These are phyloP conservation scores for Cyprinella venusta DNA, from an alignment of 2,797 vertebrate genomes.

Conservation along the genomic window DNA sequence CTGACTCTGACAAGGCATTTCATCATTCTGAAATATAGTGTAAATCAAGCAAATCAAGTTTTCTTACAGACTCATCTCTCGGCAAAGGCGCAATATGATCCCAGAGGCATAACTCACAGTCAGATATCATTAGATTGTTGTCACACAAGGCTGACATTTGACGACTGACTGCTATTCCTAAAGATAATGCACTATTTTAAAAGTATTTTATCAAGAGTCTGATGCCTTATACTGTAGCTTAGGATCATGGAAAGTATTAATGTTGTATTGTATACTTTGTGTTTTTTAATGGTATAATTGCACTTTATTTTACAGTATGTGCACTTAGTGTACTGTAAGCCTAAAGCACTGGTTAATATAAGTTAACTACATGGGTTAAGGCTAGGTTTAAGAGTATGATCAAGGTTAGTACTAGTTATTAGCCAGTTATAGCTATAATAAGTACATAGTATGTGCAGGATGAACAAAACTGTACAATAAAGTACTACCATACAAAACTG, in stretches of 20 bases:
- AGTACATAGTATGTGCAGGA: too few species aligned
- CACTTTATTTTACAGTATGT: too few species aligned
- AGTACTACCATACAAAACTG: not conserved
- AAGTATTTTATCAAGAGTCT: not conserved
- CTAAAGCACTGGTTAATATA: too few species aligned
- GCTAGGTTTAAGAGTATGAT: too few species aligned
- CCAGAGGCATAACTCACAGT: not conserved
- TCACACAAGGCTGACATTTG: not conserved
- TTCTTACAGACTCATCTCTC: not conserved
- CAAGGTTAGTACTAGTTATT: too few species aligned
- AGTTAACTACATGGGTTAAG: too few species aligned
- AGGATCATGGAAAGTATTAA: not conserved
- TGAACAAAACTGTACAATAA: too few species aligned
- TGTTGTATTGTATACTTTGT: not conserved
- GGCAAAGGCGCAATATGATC: not conserved
- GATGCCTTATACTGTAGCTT: not conserved
- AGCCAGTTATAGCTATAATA: too few species aligned
- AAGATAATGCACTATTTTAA: conserved; percentile 1
- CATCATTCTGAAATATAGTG: conserved; percentile 19
- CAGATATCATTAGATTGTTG: conserved; percentile 6
- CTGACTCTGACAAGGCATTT: conserved; percentile 11
- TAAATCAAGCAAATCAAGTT: conserved; percentile 30
- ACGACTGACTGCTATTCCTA: not conserved
- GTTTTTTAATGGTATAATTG: not conserved
- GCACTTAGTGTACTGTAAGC: too few species aligned